Evolutionary conservation across 2,797 vertebrate species (phyloP), one percentile per base, ranked within the genome.

Genomic region (Sebastes variabilis): DNA sequence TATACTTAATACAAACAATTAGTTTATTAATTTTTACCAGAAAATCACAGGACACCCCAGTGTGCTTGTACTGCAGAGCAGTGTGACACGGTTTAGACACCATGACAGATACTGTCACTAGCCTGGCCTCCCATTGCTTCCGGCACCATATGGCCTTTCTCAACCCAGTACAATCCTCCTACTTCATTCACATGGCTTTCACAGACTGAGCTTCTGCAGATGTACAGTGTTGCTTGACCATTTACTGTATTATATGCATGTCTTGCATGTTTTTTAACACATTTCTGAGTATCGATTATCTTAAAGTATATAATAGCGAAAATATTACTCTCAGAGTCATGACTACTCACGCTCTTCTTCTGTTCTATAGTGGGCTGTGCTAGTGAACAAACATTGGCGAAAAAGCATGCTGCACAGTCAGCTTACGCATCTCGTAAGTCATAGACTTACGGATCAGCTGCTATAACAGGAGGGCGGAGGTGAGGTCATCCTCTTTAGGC

Each of bases 401-500:
- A 82, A 79, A 79, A 72, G 74, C 55, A 79, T 10, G 64, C 75
- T 75, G 32, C 42, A 72, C 64, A 78, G 62, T 69, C 69, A 77
- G 80, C 75, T 86, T 74, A 74, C 46, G 16, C 32, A 24, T 56
- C 25, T 70, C 71, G 67, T 82, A 89, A 89, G 86, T 88, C 66
- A 77, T n/a, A 79, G 84, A 67, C 83, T 82, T 82, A 85, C 8
- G 22, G 84, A 92, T 93, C 83, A 92, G 66, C 36, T 1, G 6
- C 69, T 81, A 52, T 79, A 80, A 91, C 75, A 68, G 58, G 46
- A 65, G 72, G 59, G 72, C 64, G 70, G 71, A 83, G 72, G 64
- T 79, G 69, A 91, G 56, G 69, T 93, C 92, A 92, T 93, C 92
- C 86, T 87, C 90, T 93, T 94, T 92, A 82, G 46, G 32, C 79